Base-by-base conservation (phyloP, 2,797 vertebrate species). In the Rhinichthys osculus region DNA sequence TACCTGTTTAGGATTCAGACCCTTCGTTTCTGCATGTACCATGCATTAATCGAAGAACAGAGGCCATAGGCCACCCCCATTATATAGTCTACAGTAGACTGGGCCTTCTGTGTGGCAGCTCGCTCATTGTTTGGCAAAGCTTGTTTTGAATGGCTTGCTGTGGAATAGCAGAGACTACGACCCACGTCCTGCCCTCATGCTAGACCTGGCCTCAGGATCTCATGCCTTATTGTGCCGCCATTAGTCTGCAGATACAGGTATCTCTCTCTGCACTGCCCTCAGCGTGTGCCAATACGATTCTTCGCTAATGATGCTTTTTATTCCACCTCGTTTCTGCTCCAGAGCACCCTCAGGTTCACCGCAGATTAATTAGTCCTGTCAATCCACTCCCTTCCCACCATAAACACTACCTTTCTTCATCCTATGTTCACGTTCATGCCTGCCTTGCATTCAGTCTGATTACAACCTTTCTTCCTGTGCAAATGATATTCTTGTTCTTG, bases 251-350 rank as follows among this genome's bases (percentile, higher is more conserved):
- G 57, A 81, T 74, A 62, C 38, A 78, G 66, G 66, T 72, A 79
- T 72, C 50, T 59, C 74, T 33, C 67, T 64, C 76, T 17, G 57
- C 42, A 81, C 54, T 78, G 19, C 54, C 84, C 42, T 74, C 59
- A 52, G 42, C 7, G 33, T 74, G 42, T 66, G 42, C 42, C 78
- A 81, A 62, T 66, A 50, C 33, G 4, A 50, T 81, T 44, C 35
- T 62, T 81, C 17, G 4, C 78, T 85, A 85, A 81, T 81, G 70
- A 85, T 73, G 84, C 78, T 80, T 85, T 85, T 74, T 80, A 76
- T 59, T 59, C 54, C 67, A 73, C 67, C 30, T 85, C n/a, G 52
- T 74, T 84, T 74, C 57, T 74, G 84, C 78, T 79, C 69, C 69
- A 85, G 14, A 85, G 52, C 21, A 64, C 76, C 67, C 27, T 33